Base-by-base conservation (phyloP, 2,113 vertebrate genomes). In the Leucopternis melanops region DNA sequence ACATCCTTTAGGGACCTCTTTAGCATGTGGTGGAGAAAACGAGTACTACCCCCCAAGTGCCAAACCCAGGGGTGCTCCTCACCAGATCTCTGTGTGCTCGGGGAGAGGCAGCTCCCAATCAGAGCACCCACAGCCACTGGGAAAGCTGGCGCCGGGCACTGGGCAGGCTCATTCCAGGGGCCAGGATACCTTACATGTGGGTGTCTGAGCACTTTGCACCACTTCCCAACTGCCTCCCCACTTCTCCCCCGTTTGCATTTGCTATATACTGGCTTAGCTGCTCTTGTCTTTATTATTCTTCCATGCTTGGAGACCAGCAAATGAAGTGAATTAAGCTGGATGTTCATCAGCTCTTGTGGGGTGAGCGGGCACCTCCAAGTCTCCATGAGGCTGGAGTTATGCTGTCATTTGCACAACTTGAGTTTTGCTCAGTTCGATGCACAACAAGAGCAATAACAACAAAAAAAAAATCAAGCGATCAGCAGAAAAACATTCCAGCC, bases 81-180 rank as follows among this genome's bases (percentile, higher is more conserved):
- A 45, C 13, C 63, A 78, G 52, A 40, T 50, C 44, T 70, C 45
- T 3, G 0, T 2, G 0, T 49, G 63, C 40, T 25, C 2, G 0
- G 44, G 34, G 31, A 70, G 26, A 47, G 16, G 31, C 32, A 62
- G 42, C 8, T 69, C 55, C 78, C 0, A 0, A n/a, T 4, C 34
- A 58, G 54, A 45, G 21, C 15, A 36, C 36, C 34, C 38, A 70
- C 19, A 72, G 31, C 32, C 52, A n/a, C 19, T 8, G 2, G 44
- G 77, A 65, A 38, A 44, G 23, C 40, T 49, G 59, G 16, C 7
- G 66, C 9, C 2, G 2, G n/a, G 38, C 1, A 0, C 23, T 18
- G n/a, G 69, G 17, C 45, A 71, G 38, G 45, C 77, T 54, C 29
- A 32, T 29, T 38, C 44, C 25, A 21, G 65, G 10, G 34, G 4